Conservation (phyloP, 1,140 invertebrate species). For the Helicoverpa zea region DNA sequence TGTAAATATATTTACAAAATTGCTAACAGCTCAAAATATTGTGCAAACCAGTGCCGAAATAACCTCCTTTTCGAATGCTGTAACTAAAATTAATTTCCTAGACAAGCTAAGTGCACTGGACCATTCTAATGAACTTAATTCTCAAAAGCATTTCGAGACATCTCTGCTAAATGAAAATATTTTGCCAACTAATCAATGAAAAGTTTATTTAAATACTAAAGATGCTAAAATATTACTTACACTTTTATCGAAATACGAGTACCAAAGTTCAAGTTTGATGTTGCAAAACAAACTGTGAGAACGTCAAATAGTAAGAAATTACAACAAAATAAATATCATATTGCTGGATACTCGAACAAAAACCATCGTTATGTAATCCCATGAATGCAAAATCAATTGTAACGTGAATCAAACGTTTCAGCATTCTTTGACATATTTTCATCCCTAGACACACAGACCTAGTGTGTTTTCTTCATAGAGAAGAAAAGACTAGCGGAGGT, state of each 20-base stretch:
- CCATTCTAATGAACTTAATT: constrained; percentile 37
- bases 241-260: no score
- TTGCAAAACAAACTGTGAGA: not conserved
- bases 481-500: no score
- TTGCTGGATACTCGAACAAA: not conserved
- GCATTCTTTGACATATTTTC: constrained; percentile 31
- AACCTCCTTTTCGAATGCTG: constrained; percentile 22
- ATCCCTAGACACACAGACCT: constrained; percentile 1
- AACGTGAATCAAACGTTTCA: not conserved
- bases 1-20: not conserved
- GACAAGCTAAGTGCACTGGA: constrained; percentile 35
- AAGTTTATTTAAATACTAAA: not conserved
- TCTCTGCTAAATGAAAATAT: constrained; percentile 19
- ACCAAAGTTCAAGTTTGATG: no score
- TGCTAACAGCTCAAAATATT: not conserved
- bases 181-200: constrained; percentile 17
- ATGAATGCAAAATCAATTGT: constrained; percentile 25
- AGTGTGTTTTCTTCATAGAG: constrained; percentile 5
- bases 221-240: no score
- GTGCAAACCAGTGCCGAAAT: not conserved
- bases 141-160: constrained; percentile 29
- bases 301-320: not conserved
- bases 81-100: constrained; percentile 32
- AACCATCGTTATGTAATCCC: constrained; percentile 13
- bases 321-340: constrained; percentile 1